A percentile compares a stretch with the other conserved stretches of the same genome.
Conservation (phyloP, 2,113 vertebrate genomes). For the Myotis davidii region DNA sequence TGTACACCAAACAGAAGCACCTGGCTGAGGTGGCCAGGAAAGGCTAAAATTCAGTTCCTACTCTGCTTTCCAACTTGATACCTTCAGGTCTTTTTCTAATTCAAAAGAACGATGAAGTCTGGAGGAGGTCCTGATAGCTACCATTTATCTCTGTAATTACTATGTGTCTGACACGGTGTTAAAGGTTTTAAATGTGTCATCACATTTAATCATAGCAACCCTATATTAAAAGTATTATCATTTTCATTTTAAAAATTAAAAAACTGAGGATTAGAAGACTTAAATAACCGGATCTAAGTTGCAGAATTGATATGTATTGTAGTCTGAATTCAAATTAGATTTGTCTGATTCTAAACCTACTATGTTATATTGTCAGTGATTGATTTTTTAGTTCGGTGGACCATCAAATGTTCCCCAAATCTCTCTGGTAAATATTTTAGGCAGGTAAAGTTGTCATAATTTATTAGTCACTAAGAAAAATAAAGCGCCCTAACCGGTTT, state of each 20-base stretch:
- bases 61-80: slow-evolving; percentile 8
- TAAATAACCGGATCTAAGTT: background rate
- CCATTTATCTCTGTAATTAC: slow-evolving; percentile 43
- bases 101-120: background rate
- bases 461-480: slow-evolving; percentile 11
- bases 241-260: slow-evolving; percentile 50
- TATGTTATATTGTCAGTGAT: background rate
- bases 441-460: background rate
- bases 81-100: slow-evolving; percentile 29
- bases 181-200: slow-evolving; percentile 57
- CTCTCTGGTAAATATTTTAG: background rate
- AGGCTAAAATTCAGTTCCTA: slow-evolving; percentile 5
- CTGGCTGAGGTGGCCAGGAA: background rate
- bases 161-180: background rate
- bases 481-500: background rate
- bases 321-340: slow-evolving; percentile 24
- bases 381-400: slow-evolving; percentile 33
- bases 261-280: slow-evolving; percentile 39
- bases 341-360: slow-evolving; percentile 26
- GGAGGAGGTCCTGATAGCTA: slow-evolving; percentile 20
- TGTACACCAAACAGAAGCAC: background rate
- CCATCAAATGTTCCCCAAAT: background rate
- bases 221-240: slow-evolving; percentile 27
- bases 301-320: background rate
- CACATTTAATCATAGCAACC: slow-evolving; percentile 19